These are phyloP conservation scores for Calameuta filiformis DNA, from an alignment of 2,888 invertebrate species.

Conservation along the genomic window DNA sequence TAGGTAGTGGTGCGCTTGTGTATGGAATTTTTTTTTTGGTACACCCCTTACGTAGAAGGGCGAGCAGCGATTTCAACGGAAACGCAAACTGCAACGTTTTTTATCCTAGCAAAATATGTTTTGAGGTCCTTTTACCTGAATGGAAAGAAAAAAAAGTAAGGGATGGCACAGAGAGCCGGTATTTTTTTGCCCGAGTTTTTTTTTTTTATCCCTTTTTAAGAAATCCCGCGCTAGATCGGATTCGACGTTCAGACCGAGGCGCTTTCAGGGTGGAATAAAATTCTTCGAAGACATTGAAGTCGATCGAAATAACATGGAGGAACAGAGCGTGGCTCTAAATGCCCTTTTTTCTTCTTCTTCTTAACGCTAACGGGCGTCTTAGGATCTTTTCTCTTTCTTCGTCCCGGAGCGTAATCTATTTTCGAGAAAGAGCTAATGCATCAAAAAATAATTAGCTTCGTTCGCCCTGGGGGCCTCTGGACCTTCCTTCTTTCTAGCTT, in stretches of 20 bases:
- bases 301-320: not conserved
- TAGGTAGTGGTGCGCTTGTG: not conserved
- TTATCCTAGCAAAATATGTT: not conserved
- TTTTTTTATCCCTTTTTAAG: slow-evolving; percentile 29
- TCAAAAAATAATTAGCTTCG: slow-evolving; percentile 41
- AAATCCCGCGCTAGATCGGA: slow-evolving; percentile 20
- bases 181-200: slow-evolving; percentile 19
- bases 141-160: not conserved
- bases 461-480: slow-evolving; percentile 26
- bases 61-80: not conserved
- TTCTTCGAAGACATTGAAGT: not conserved
- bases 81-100: not conserved
- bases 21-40: not conserved
- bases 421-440: slow-evolving; percentile 37
- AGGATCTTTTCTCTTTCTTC: not conserved
- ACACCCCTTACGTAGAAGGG: not conserved
- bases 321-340: not conserved
- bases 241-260: not conserved
- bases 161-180: not conserved
- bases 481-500: not conserved
- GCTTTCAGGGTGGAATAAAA: not conserved
- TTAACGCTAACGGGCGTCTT: not conserved
- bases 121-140: slow-evolving; percentile 34
- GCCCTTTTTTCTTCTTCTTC: not conserved
- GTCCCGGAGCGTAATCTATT: slow-evolving; percentile 34